Evolutionary conservation across 1,140 invertebrate genomes (phyloP), one percentile per base, ranked within the genome.

Genomic region (Sarcophaga peregrina): DNA sequence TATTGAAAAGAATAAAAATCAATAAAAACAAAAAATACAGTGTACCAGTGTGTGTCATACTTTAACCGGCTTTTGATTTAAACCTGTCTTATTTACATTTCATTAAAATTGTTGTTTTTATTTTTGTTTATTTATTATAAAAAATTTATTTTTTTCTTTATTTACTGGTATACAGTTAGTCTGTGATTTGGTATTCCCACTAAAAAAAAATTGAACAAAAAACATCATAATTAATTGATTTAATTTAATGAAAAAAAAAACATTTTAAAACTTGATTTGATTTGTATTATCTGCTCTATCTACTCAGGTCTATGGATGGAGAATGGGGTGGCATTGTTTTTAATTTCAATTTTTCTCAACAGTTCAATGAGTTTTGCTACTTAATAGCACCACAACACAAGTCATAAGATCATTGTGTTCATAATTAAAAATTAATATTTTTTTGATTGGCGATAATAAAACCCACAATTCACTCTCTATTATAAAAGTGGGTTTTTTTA

Each of bases 171-270:
- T 20, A 25, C 62, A 0, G n/a, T 7, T 58, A 15, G 15, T 68
- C 9, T 1, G 62, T 20, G 62, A 68, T 68, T 68, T 68, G 62
- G 62, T 68, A 68, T 68, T 68, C 17, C 62, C 62, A 68, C 20
- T 25, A 68, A 7, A n/a, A 58, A 6, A n/a, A 58, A 13, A 58
- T 58, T 9, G 13, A 58, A 58, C 6, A 58, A 0, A 68, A 68
- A 68, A 68, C 25, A n/a, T 68, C 17, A 68, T 58, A 68, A 68
- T 68, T 68, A 68, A 68, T 68, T 68, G 62, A n/a, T 20, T 17
- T 20, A 20, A 25, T 68, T 68, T 68, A 68, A 68, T 2, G 4
- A 37, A 37, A 37, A 37, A 37, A 37, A 37, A 37, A 37, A 37
- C 1, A 37, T 37, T 37, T n/a, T n/a, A n/a, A 68, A 20, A 20